These are phyloP conservation scores for Desmophyllum pertusum DNA, from an alignment of 92 coral and sea anemone species.

Conservation along the genomic window DNA sequence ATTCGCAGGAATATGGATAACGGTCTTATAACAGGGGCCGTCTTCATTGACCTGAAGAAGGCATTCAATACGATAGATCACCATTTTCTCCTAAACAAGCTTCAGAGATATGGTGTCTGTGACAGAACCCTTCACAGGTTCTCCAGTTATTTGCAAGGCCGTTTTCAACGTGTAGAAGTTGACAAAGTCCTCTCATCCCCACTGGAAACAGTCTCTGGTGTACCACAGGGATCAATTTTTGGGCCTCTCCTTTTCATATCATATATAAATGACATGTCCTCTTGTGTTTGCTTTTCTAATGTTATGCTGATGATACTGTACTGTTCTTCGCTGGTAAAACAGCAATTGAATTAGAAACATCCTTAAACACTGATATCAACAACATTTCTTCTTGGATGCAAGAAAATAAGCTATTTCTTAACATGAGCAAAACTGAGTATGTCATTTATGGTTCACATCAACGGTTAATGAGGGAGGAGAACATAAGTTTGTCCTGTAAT, in stretches of 20 bases:
- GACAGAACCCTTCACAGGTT: too few species aligned
- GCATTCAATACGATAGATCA: too few species aligned
- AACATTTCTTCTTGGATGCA: conserved; percentile 38
- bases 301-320: conserved; percentile 15
- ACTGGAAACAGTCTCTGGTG: not conserved
- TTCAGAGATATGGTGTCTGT: too few species aligned
- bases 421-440: conserved; percentile 25
- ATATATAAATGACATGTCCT: not conserved
- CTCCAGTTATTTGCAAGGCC: too few species aligned
- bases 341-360: conserved; percentile 15
- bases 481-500: too few species aligned
- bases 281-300: not conserved
- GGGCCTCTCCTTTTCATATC: not conserved
- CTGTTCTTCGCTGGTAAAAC: conserved; percentile 24
- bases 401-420: conserved; percentile 9
- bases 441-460: not conserved
- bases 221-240: not conserved
- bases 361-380: conserved; percentile 25
- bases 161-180: too few species aligned
- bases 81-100: too few species aligned
- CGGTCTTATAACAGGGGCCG: too few species aligned
- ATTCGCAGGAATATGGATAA: too few species aligned
- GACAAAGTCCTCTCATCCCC: not conserved
- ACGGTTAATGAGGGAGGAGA: not conserved
- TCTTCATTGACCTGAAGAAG: too few species aligned